phyloP scores from a whole-genome alignment of 2,888 invertebrate species.

The Ganaspis brasiliensis region DNA sequence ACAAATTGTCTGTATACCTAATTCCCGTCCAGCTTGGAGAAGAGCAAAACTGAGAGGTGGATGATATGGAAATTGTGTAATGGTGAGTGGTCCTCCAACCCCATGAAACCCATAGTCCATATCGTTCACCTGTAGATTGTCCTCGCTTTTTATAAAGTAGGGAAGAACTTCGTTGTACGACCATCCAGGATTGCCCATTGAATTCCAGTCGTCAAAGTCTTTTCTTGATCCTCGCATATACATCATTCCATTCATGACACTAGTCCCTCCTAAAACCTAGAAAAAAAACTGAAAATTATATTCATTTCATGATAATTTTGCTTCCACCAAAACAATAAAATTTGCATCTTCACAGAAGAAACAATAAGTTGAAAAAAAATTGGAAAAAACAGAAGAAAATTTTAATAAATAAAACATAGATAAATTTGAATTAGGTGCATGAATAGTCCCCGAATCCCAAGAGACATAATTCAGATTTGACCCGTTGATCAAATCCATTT shows the following conservation, averaged over 20 bases:
- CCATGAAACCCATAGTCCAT: constrained; percentile 91
- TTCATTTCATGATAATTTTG: too few species aligned
- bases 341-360: too few species aligned
- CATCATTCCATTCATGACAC: constrained; percentile 98
- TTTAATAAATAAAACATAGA: too few species aligned
- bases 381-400: too few species aligned
- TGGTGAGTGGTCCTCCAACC: constrained; percentile 89
- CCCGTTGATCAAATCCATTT: too few species aligned
- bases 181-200: constrained; percentile 94
- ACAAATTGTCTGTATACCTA: constrained; percentile 84
- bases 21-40: constrained; percentile 89
- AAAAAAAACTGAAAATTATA: too few species aligned
- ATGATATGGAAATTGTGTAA: constrained; percentile 92
- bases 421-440: too few species aligned
- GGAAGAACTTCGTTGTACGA: constrained; percentile 94
- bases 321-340: too few species aligned
- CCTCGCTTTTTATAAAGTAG: constrained; percentile 93
- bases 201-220: constrained; percentile 95
- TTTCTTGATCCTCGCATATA: constrained; percentile 93
- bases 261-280: constrained; percentile 94
- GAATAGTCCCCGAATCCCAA: too few species aligned
- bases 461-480: too few species aligned
- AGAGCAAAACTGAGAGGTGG: constrained; percentile 91
- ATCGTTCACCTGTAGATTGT: constrained; percentile 87
- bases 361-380: too few species aligned